phyloP scores from a whole-genome alignment of 2,797 vertebrate genomes.

The Sphenodon punctatus region DNA sequence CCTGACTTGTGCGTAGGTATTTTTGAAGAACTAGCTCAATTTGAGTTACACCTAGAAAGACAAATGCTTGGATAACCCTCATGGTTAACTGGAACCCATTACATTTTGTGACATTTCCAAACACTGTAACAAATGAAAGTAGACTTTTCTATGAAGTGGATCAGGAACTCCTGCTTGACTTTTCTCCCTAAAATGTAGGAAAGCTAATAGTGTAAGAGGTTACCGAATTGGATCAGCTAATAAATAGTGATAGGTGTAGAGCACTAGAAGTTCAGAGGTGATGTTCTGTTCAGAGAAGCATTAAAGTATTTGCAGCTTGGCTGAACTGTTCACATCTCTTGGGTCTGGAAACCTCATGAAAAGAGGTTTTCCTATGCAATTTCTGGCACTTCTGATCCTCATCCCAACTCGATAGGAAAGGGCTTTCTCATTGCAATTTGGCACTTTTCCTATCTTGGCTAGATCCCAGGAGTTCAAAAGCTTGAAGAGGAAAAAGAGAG shows the following conservation, averaged over 20 bases:
- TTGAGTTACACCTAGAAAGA: slow-evolving; percentile 23
- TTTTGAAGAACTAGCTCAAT: slow-evolving; percentile 47
- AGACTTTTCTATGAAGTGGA: slow-evolving; percentile 19
- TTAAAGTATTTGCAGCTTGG: slow-evolving; percentile 36
- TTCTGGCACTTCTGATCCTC: background rate
- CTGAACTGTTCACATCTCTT: background rate
- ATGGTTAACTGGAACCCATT: slow-evolving; percentile 31
- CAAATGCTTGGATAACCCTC: background rate
- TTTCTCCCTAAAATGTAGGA: background rate
- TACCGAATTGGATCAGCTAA: background rate
- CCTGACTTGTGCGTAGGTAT: slow-evolving; percentile 50
- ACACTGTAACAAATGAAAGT: slow-evolving; percentile 55
- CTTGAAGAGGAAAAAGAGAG: background rate
- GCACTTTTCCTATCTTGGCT: background rate
- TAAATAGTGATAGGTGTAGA: slow-evolving; percentile 47
- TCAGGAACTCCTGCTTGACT: slow-evolving; percentile 30
- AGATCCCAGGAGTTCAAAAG: background rate
- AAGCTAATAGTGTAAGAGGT: slow-evolving; percentile 41
- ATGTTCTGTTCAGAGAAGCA: slow-evolving; percentile 16
- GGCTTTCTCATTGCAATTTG: slow-evolving; percentile 27
- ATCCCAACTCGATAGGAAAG: slow-evolving; percentile 38
- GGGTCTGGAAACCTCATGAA: background rate
- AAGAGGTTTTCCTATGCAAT: slow-evolving; percentile 14
- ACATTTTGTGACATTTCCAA: slow-evolving; percentile 56
- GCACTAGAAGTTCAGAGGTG: background rate